Base-by-base conservation (phyloP, 2,888 invertebrate species). In the Amphipoea lucens region DNA sequence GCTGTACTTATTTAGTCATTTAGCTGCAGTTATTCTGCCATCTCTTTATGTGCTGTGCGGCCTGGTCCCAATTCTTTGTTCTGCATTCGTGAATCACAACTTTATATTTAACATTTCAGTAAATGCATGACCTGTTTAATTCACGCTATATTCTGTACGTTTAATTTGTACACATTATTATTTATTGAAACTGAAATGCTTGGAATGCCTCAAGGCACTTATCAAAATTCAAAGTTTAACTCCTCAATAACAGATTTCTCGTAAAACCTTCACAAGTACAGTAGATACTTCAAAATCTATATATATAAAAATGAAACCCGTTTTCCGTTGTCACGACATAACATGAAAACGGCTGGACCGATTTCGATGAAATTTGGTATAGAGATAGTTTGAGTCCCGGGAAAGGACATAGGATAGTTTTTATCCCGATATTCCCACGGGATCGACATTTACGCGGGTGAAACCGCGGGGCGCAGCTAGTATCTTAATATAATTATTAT, bases 41-140 rank as follows among this genome's bases (percentile, higher is more conserved):
- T 63, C 67, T 88, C 75, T 83, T 79, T 78, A 54, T 79, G 48
- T 70, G 51, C 17, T 54, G 7, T 78, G 72, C 54, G 42, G 36
- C 62, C 67, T 73, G 81, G 23, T 42, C 20, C 54, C n/a, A 73
- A 75, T 76, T 88, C 81, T 88, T 87, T 88, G 87, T 88, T 66
- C 45, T 66, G 60, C 23, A 45, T 73, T 45, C 45, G 63, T 87
- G 87, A 87, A 78, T 87, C 87, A 87, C 75, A 70, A 48, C 57
- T 69, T 77, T 84, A 88, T 84, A 84, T 87, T 84, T 88, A 87
- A 84, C 76, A 76, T 75, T 76, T 65, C 63, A 69, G 73, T 70
- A 70, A 66, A 63, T 71, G 11, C 36, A 40, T 76, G 85, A 70
- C 66, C 74, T 72, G 77, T 77, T 81, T 77, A 42, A 66, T 73